phyloP scores from a whole-genome alignment of 2,113 vertebrate genomes.

The Hemiprocne comata region DNA sequence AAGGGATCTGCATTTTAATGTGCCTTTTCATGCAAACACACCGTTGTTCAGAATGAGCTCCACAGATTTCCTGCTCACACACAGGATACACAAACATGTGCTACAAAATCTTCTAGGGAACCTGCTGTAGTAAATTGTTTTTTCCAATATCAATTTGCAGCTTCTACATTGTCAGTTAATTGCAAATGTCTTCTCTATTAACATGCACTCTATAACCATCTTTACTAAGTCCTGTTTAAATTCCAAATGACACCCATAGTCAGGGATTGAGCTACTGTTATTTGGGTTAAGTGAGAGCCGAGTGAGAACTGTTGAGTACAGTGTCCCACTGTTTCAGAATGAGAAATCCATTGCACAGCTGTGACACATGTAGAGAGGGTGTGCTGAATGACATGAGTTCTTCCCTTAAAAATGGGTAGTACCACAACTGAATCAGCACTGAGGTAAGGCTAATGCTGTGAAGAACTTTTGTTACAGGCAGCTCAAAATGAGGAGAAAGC shows the following conservation, averaged over 20 bases:
- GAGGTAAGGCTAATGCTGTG: background rate
- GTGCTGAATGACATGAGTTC: background rate
- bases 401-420: background rate
- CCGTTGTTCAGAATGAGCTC: background rate
- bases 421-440: background rate
- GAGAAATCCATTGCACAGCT: background rate
- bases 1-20: slow-evolving; percentile 41
- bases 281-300: background rate
- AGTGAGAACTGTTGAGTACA: background rate
- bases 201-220: background rate
- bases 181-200: slow-evolving; percentile 24
- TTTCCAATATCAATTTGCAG: slow-evolving; percentile 6
- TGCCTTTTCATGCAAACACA: slow-evolving; percentile 25
- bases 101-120: slow-evolving; percentile 43
- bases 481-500: background rate
- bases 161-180: slow-evolving; percentile 24
- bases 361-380: background rate
- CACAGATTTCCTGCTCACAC: slow-evolving; percentile 15
- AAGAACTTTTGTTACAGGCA: background rate
- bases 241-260: background rate
- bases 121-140: background rate
- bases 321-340: background rate
- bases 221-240: background rate
- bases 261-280: background rate
- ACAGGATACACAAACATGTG: background rate